phyloP scores from a whole-genome alignment of 1,140 invertebrate species.

The Cydia strobilella region DNA sequence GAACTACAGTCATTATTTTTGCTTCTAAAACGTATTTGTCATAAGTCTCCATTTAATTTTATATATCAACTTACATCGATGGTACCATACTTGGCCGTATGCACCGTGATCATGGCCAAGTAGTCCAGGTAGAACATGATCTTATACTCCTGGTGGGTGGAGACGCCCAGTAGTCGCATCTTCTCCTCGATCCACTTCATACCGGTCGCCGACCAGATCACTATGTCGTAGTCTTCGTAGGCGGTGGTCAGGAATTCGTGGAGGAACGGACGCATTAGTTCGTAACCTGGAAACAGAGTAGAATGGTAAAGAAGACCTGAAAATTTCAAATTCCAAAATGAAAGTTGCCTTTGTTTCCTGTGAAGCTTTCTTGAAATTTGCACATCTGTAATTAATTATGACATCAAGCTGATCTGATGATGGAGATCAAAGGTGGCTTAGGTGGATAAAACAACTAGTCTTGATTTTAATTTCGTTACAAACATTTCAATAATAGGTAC shows the following conservation, averaged over 20 bases:
- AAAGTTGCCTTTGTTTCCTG: too few relatives aligned
- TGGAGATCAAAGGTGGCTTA: too few relatives aligned
- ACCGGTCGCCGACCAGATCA: constrained; percentile 97
- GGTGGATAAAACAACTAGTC: too few relatives aligned
- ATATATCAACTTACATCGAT: constrained; percentile 85
- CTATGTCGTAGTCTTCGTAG: constrained; percentile 94
- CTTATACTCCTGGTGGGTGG: constrained; percentile 92
- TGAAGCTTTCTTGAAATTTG: too few relatives aligned
- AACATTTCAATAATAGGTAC: too few relatives aligned
- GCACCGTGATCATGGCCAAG: constrained; percentile 96
- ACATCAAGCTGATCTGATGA: too few relatives aligned
- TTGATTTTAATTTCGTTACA: too few relatives aligned
- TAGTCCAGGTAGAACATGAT: constrained; percentile 96
- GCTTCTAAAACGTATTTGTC: too few relatives aligned
- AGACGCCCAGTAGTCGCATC: constrained; percentile 95
- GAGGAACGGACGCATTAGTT: constrained; percentile 96
- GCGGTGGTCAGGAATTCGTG: constrained; percentile 97
- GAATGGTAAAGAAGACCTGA: too few relatives aligned
- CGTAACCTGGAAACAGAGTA: constrained; percentile 76
- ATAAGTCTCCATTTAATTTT: background rate
- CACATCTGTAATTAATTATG: too few relatives aligned
- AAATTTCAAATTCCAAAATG: too few relatives aligned
- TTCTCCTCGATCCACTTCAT: constrained; percentile 99
- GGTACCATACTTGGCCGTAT: constrained; percentile 93
- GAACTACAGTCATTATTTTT: too few relatives aligned